Conservation (phyloP, 1,140 invertebrate species). For the Meloidogyne hapla region DNA sequence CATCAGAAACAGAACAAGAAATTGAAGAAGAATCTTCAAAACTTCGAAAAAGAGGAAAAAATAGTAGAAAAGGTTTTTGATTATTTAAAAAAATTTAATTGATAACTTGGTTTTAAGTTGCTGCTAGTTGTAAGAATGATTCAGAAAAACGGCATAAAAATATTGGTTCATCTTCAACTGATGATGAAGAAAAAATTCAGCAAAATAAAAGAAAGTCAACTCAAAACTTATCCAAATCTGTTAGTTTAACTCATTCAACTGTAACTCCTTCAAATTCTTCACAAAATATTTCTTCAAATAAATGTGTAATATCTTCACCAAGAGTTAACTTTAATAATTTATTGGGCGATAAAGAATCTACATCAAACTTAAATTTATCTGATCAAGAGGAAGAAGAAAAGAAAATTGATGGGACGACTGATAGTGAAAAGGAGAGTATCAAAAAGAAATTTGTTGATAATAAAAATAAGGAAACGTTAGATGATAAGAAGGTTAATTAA, state of each 20-base stretch:
- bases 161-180: conserved; percentile 14
- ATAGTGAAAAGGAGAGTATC: conserved; percentile 1
- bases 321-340: not conserved
- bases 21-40: not conserved
- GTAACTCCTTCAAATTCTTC: not conserved
- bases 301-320: conserved; percentile 20
- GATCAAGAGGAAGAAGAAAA: not conserved
- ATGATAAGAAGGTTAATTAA: not conserved
- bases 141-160: not conserved
- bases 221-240: not conserved
- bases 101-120: not conserved
- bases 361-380: not conserved
- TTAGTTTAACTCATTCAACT: not conserved
- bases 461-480: not conserved
- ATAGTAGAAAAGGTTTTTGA: conserved; percentile 11
- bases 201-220: not conserved
- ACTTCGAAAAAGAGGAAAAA: conserved; percentile 1
- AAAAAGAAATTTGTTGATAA: not conserved
- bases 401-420: not conserved
- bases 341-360: not conserved
- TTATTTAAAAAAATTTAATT: conserved; percentile 2
- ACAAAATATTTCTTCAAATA: conserved; percentile 3
- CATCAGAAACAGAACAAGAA: conserved; percentile 9
- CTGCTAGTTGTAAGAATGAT: not conserved
- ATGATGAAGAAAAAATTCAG: conserved; percentile 8